Evolutionary conservation across 2,888 invertebrate species (phyloP).

Genomic region (Sesia apiformis): DNA sequence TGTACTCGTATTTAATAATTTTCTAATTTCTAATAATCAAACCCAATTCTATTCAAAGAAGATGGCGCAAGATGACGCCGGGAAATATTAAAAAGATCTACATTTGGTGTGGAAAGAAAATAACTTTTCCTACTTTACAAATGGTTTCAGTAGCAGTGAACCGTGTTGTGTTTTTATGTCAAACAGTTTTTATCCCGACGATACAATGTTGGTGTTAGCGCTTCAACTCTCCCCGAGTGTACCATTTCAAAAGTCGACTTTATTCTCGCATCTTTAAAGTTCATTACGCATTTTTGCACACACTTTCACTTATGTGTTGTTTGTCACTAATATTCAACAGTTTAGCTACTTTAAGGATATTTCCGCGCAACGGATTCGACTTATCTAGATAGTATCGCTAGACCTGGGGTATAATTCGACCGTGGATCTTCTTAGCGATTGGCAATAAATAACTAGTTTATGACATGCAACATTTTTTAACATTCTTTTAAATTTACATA

Average conservation of each 20-base stretch:
- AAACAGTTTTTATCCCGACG: slow-evolving; percentile 1
- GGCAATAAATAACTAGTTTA: too few species aligned
- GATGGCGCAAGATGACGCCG: too few species aligned
- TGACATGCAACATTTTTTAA: too few species aligned
- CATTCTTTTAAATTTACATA: too few species aligned
- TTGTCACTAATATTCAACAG: slow-evolving; percentile 8
- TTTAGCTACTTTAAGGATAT: slow-evolving; percentile 19
- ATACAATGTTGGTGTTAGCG: slow-evolving; percentile 1
- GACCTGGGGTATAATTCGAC: neutral
- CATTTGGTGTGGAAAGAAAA: neutral
- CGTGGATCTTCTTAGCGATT: neutral
- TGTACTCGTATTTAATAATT: too few species aligned
- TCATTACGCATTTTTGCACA: neutral
- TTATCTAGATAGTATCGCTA: neutral
- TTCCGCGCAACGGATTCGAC: slow-evolving; percentile 19
- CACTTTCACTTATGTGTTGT: slow-evolving; percentile 3
- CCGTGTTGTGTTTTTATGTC: neutral
- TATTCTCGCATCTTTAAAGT: neutral
- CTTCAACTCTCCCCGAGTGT: neutral
- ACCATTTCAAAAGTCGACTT: neutral
- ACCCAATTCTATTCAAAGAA: too few species aligned
- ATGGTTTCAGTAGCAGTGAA: neutral
- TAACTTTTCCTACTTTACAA: neutral
- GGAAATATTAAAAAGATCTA: too few species aligned
- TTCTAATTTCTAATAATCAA: too few species aligned